A percentile compares a stretch with the other conserved stretches of the same genome.
phyloP scores from a whole-genome alignment of 2,888 invertebrate species.

The Conistra vaccinii region DNA sequence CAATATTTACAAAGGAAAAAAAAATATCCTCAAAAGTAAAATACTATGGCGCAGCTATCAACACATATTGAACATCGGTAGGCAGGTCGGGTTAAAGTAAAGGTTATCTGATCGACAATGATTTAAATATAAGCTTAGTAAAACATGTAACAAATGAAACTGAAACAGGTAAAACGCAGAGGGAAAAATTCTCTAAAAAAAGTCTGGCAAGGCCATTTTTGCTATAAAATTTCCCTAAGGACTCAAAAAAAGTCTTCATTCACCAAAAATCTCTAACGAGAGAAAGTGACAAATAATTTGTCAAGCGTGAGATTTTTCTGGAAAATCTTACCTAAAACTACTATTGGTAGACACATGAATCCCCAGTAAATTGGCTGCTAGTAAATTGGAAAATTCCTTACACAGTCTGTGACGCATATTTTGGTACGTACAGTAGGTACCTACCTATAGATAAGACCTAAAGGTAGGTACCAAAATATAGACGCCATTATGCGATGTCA shows the following conservation, averaged over 20 bases:
- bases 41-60: no score
- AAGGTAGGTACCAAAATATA: not conserved
- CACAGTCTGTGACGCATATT: not conserved
- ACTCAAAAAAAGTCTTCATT: not conserved
- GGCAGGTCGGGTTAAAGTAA: not conserved
- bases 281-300: slow-evolving; percentile 18
- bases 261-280: not conserved
- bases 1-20: no score
- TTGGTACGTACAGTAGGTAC: not conserved
- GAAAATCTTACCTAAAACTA: slow-evolving; percentile 21
- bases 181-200: not conserved
- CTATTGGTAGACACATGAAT: not conserved
- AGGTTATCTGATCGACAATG: not conserved
- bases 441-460: not conserved
- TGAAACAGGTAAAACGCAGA: no score
- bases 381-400: slow-evolving; percentile 61
- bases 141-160: no score
- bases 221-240: not conserved
- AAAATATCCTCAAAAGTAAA: no score
- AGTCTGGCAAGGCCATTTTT: not conserved
- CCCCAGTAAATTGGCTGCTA: slow-evolving; percentile 39
- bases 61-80: not conserved
- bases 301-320: slow-evolving; percentile 17
- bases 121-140: not conserved
- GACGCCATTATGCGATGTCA: slow-evolving; percentile 15